Evolutionary conservation across 2,113 vertebrate species (phyloP), one percentile per base, ranked within the genome.

Genomic region (Rhynchopsitta pachyrhyncha): DNA sequence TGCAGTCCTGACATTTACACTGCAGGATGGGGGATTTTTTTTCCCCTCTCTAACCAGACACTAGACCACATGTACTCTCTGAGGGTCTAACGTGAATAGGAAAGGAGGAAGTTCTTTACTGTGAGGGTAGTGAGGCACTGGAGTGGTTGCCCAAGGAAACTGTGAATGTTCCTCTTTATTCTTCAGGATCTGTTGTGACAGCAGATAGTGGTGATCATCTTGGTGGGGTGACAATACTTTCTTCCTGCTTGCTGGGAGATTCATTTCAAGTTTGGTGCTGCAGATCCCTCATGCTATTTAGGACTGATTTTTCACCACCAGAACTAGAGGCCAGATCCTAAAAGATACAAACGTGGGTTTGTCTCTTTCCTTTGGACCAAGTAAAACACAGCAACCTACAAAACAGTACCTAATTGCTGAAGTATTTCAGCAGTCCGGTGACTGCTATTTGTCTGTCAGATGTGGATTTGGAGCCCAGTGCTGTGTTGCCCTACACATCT

Each of bases 241-340:
- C 28, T 52, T 60, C 0, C 5, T 41, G 12, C 64, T 66, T 37
- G 23, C 33, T 0, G 0, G n/a, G 9, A 67, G 27, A 46, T 24
- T 46, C 19, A 1, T 23, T 53, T 52, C 31, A 49, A 74, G 46
- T 18, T 55, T n/a, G 3, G 10, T 47, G 23, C 60, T 60, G 9
- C 46, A 59, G 46, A 14, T n/a, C 49, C 10, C n/a, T 16, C 5
- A 4, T 1, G 0, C 17, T 49, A 10, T 47, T 67, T 41, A n/a
- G 33, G 9, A 8, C 13, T 55, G 59, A 15, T 50, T 50, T 71
- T 86, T 68, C n/a, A 11, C 10, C 13, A 64, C 13, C 10, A 47
- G 57, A 82, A 25, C 23, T 29, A 10, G 10, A 69, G 18, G 12
- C 42, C 25, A 46, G 63, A 46, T 41, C 9, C 50, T 29, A 13